Percentiles rank a stretch among this genome's conserved stretches.
Conservation (phyloP, 35 echinoderm and acorn worm genomes). For the Hemicentrotus pulcherrimus region DNA sequence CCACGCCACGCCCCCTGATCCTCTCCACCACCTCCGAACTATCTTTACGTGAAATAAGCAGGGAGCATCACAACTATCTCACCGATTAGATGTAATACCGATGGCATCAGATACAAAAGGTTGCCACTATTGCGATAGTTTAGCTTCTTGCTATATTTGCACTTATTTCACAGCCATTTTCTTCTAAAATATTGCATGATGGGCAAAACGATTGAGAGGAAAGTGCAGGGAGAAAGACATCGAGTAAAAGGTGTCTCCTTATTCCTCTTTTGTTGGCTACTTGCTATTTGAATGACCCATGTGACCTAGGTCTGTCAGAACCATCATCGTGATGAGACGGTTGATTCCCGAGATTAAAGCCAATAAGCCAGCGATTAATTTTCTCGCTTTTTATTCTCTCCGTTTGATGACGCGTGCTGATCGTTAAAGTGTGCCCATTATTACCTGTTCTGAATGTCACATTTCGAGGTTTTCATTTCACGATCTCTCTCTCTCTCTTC, state of each 20-base stretch:
- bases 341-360: slow-evolving; percentile 7
- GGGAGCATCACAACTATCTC: too few species aligned
- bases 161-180: too few species aligned
- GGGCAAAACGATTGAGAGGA: too few species aligned
- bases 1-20: too few species aligned
- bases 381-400: background rate
- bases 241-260: background rate
- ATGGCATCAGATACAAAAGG: too few species aligned
- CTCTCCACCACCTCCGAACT: too few species aligned
- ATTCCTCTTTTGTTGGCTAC: too few species aligned
- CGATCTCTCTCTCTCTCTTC: background rate
- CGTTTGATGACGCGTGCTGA: background rate
- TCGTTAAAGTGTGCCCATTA: background rate
- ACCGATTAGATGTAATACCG: too few species aligned
- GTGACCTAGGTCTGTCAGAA: background rate
- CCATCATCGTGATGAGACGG: background rate
- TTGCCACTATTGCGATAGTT: too few species aligned
- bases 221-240: background rate
- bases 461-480: background rate
- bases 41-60: too few species aligned
- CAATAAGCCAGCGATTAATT: slow-evolving; percentile 25
- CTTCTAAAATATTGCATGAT: too few species aligned
- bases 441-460: slow-evolving; percentile 16
- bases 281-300: background rate
- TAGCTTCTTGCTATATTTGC: too few species aligned